Conservation (phyloP, 1,140 invertebrate genomes). For the Brachystomella parvula region DNA sequence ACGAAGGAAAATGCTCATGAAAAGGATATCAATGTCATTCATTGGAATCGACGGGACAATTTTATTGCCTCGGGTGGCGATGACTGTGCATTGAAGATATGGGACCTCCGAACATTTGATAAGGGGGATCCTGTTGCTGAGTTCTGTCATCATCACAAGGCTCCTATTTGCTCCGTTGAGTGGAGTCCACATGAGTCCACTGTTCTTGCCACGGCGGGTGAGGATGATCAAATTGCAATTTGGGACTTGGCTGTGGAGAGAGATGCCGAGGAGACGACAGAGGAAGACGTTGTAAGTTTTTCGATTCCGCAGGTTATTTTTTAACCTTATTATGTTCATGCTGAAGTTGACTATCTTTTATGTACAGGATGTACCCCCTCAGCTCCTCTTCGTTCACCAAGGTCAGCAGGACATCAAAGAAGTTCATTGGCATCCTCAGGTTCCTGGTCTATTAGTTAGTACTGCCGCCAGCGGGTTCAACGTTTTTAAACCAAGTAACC, state of each 20-base stretch:
- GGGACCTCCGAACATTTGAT: conserved; percentile 87
- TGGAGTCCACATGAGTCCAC: conserved; percentile 91
- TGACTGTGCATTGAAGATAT: conserved; percentile 86
- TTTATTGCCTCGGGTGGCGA: conserved; percentile 91
- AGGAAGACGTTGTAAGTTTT: conserved; percentile 52
- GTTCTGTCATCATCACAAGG: conserved; percentile 85
- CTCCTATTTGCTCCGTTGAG: conserved; percentile 88
- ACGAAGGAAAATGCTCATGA: conserved; percentile 78
- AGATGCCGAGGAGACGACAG: conserved; percentile 45
- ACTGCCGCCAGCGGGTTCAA: conserved; percentile 93
- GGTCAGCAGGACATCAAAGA: conserved; percentile 98
- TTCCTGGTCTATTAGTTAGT: conserved; percentile 86
- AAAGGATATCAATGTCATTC: conserved; percentile 93
- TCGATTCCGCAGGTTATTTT: background rate
- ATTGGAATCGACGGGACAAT: conserved; percentile 87
- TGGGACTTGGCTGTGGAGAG: conserved; percentile 69
- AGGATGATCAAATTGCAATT: conserved; percentile 91
- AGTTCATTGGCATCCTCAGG: conserved; percentile 95
- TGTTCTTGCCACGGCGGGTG: conserved; percentile 84
- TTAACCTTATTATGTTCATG: background rate
- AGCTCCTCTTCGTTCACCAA: conserved; percentile 95
- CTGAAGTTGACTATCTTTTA: conserved; percentile 10
- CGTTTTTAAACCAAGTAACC: conserved; percentile 95
- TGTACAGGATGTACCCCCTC: conserved; percentile 63
- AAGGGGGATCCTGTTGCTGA: conserved; percentile 66